Evolutionary conservation across 2,113 vertebrate species (phyloP).

Genomic region (Glaucidium brasilianum): DNA sequence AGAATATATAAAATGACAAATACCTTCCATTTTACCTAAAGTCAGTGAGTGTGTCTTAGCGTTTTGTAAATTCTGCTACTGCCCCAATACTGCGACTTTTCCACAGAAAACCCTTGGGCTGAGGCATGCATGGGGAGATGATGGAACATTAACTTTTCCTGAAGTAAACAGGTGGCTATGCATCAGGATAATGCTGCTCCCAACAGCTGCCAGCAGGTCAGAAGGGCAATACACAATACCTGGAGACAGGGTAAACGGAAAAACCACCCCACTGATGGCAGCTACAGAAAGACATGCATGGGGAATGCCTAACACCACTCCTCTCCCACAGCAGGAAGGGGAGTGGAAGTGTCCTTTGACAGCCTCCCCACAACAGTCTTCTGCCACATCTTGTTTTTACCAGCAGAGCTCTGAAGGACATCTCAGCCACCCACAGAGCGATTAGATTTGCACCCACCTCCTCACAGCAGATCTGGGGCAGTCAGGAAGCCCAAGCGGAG

Average conservation of each 20-base stretch:
- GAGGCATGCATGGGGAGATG: neutral
- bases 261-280: neutral
- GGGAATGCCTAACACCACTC: neutral
- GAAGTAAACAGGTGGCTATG: neutral
- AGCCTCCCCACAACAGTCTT: neutral
- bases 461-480: neutral
- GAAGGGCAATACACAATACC: neutral
- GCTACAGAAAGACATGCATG: neutral
- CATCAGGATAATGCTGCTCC: accelerated
- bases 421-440: neutral
- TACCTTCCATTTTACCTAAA: neutral
- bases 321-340: neutral
- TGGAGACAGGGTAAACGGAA: neutral
- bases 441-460: accelerated
- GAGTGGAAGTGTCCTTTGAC: neutral
- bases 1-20: neutral
- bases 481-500: neutral
- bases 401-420: neutral
- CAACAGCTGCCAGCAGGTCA: neutral
- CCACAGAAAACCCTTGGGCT: neutral
- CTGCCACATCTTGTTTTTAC: neutral
- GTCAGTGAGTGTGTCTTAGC: neutral
- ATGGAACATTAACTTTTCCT: neutral
- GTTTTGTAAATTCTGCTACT: neutral
- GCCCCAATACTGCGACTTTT: neutral